phyloP scores from a whole-genome alignment of 30 jellyfish, hydroid and myxozoan species.

The Turritopsis dohrnii region DNA sequence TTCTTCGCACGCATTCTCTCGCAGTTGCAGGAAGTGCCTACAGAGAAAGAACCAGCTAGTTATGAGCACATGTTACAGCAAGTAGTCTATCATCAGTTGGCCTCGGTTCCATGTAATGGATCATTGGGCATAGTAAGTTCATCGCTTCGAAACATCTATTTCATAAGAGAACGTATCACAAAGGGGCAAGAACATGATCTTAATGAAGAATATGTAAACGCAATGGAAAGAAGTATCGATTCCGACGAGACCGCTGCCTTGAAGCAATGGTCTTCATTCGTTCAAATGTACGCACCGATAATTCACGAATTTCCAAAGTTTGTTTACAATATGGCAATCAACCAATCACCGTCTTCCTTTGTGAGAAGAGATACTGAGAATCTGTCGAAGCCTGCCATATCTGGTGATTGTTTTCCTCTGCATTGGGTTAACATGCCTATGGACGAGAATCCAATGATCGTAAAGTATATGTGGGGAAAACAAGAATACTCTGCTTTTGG shows the following conservation, averaged over 20 bases:
- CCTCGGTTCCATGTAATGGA: not conserved
- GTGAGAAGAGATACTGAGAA: constrained; percentile 2
- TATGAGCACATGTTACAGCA: not conserved
- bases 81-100: not conserved
- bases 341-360: not conserved
- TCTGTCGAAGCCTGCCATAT: not conserved
- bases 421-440: constrained; percentile 7
- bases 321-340: not conserved
- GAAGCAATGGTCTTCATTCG: constrained; percentile 3
- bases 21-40: not conserved
- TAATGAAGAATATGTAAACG: not conserved
- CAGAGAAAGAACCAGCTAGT: not conserved
- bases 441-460: not conserved
- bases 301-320: constrained; percentile 5
- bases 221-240: not conserved
- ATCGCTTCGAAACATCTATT: not conserved
- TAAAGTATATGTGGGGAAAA: not conserved
- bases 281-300: not conserved
- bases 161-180: not conserved
- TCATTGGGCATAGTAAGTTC: not conserved
- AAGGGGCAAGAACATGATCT: not conserved
- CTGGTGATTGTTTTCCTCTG: not conserved
- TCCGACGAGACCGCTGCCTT: not conserved
- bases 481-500: not conserved
- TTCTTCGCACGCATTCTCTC: not conserved